Evolutionary conservation across 1,140 invertebrate species (phyloP).

Genomic region (Drosophila pseudoobscura): DNA sequence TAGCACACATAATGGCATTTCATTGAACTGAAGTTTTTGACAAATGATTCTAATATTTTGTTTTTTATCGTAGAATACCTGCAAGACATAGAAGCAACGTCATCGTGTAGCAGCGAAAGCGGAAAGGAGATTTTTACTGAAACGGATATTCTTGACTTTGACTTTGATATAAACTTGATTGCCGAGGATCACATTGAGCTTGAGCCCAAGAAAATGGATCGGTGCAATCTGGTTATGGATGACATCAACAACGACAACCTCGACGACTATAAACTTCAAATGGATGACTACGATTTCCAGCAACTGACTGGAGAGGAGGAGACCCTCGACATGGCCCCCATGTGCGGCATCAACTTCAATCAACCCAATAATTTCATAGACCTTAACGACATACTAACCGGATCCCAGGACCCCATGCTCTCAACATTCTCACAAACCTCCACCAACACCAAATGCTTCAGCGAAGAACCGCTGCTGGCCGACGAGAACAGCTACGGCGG

Average conservation of each 20-base stretch:
- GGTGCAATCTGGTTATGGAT: conserved; percentile 47
- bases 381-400: conserved; percentile 28
- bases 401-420: conserved; percentile 53
- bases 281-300: conserved; percentile 25
- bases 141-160: conserved; percentile 77
- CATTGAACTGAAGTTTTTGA: conserved; percentile 1
- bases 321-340: conserved; percentile 36
- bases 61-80: conserved; percentile 73
- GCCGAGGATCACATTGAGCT: conserved; percentile 63
- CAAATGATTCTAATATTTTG: conserved; percentile 36
- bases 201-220: conserved; percentile 63
- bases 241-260: conserved; percentile 54
- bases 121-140: conserved; percentile 69
- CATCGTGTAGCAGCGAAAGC: conserved; percentile 69
- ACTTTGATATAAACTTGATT: conserved; percentile 80
- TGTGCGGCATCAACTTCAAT: conserved; percentile 45
- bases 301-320: conserved; percentile 42
- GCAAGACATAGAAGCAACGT: conserved; percentile 73
- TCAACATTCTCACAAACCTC: conserved; percentile 30
- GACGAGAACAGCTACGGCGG: conserved; percentile 44
- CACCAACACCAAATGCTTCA: conserved; percentile 43
- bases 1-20: not conserved
- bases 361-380: conserved; percentile 46
- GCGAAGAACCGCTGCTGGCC: conserved; percentile 43
- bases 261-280: conserved; percentile 28